Evolutionary conservation across 2,888 invertebrate genomes (phyloP).

Genomic region (Cetonia aurata): DNA sequence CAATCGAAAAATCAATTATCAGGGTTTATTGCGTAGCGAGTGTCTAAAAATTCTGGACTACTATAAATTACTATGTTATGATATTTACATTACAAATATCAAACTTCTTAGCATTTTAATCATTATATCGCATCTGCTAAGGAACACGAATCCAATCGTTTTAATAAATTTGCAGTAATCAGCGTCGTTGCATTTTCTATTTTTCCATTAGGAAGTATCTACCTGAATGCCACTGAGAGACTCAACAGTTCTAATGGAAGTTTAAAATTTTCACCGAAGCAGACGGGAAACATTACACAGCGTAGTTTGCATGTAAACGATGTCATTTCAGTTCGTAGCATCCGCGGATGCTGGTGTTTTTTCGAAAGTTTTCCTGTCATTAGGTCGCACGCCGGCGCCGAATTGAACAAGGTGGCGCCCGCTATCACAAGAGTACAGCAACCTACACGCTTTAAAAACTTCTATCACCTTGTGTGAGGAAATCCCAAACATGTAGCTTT

Average conservation of each 20-base stretch:
- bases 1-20: too few species aligned
- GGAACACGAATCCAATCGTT: too few species aligned
- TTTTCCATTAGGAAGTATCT: background rate
- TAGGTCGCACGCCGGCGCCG: background rate
- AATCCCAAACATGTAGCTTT: slow-evolving; percentile 21
- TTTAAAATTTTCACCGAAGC: slow-evolving; percentile 29
- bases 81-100: too few species aligned
- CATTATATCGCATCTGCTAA: too few species aligned
- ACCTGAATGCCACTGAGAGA: background rate
- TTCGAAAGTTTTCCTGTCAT: slow-evolving; percentile 25
- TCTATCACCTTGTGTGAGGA: slow-evolving; percentile 7
- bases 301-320: slow-evolving; percentile 26
- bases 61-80: too few species aligned
- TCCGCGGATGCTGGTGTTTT: slow-evolving; percentile 14
- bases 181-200: background rate
- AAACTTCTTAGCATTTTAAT: too few species aligned
- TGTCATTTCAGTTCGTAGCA: slow-evolving; percentile 26
- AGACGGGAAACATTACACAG: slow-evolving; percentile 13
- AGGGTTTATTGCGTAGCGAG: too few species aligned
- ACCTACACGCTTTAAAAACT: slow-evolving; percentile 24
- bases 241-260: slow-evolving; percentile 24
- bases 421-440: slow-evolving; percentile 3
- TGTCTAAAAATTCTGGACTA: too few species aligned
- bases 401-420: background rate
- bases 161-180: too few species aligned